phyloP scores from a whole-genome alignment of 1,140 invertebrate genomes.

The Bombus difficillimus region DNA sequence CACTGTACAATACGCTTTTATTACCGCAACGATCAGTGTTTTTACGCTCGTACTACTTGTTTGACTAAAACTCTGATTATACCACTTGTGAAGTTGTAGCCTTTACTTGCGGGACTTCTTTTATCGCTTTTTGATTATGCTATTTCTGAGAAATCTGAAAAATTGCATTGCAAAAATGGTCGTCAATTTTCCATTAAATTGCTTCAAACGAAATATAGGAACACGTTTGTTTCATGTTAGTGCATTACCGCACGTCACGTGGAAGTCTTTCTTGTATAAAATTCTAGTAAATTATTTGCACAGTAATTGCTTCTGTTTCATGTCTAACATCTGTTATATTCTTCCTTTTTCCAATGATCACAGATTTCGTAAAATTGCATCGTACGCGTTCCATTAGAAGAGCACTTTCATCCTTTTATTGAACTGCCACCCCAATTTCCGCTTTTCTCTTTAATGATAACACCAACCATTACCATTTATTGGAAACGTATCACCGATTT shows the following conservation, averaged over 20 bases:
- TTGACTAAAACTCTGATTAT: neutral
- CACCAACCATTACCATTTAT: neutral
- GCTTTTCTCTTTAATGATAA: constrained; percentile 2
- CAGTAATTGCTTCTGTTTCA: neutral
- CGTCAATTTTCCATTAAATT: no score
- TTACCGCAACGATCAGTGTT: neutral
- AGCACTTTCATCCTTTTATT: neutral
- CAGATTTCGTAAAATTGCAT: neutral
- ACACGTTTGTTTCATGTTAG: neutral
- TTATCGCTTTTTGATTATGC: neutral
- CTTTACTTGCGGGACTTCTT: neutral
- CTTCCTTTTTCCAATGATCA: neutral
- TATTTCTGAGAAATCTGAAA: neutral
- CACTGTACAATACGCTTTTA: neutral
- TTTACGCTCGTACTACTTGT: neutral
- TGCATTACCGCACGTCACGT: no score
- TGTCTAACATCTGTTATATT: neutral
- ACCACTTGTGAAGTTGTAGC: neutral
- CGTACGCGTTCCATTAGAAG: neutral
- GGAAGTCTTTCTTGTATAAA: no score
- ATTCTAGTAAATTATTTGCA: no score
- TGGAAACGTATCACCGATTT: neutral
- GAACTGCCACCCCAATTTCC: neutral
- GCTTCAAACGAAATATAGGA: neutral
- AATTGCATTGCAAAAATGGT: no score